These are phyloP conservation scores for Helicolenus hilgendorfi DNA, from an alignment of 2,797 vertebrate genomes.

Conservation along the genomic window DNA sequence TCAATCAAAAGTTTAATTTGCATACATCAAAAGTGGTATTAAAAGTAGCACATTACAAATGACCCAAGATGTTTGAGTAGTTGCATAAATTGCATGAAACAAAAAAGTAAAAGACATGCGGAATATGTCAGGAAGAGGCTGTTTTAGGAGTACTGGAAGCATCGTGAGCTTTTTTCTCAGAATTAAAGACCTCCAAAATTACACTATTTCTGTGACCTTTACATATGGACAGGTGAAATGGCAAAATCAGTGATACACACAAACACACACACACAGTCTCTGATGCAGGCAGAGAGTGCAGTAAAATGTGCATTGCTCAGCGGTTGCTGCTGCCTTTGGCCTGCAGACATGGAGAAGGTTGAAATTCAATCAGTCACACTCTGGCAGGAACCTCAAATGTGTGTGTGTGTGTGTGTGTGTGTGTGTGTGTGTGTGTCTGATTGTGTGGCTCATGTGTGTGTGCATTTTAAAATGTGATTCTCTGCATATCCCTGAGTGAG, in stretches of 20 bases:
- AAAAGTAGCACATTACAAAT: background rate
- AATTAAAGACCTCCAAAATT: background rate
- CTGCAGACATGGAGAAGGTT: slow-evolving; percentile 60
- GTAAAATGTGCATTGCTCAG: slow-evolving; percentile 56
- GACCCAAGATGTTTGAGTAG: background rate
- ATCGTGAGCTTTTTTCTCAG: background rate
- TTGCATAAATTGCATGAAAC: background rate
- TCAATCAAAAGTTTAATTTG: slow-evolving; percentile 19
- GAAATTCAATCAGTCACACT: slow-evolving; percentile 77
- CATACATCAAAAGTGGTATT: background rate
- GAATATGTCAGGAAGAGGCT: background rate
- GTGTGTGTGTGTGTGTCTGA: background rate
- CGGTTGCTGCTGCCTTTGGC: slow-evolving; percentile 52
- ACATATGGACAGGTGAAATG: background rate
- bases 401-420: slow-evolving; percentile 23
- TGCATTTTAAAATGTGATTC: slow-evolving; percentile 13
- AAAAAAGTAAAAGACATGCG: background rate
- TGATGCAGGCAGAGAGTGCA: slow-evolving; percentile 12
- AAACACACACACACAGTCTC: background rate
- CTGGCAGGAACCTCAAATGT: slow-evolving; percentile 39
- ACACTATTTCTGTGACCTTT: background rate
- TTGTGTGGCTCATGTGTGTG: background rate
- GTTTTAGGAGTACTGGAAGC: background rate
- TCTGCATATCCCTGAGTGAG: background rate
- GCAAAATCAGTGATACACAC: background rate